phyloP scores from a whole-genome alignment of 2,113 vertebrate species.

The Theristicus caerulescens region DNA sequence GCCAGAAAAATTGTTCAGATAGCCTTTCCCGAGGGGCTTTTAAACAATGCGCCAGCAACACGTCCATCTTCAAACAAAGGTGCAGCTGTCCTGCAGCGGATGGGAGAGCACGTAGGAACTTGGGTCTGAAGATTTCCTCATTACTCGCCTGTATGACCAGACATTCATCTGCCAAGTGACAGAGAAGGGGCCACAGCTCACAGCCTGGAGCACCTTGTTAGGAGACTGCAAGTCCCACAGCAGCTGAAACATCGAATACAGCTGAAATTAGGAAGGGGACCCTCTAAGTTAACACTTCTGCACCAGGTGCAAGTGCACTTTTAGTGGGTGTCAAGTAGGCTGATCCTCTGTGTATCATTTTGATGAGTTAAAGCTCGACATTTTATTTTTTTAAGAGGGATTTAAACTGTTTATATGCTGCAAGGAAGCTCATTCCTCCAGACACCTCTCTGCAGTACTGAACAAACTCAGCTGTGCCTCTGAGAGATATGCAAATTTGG shows the following conservation, averaged over 20 bases:
- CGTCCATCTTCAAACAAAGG: background rate
- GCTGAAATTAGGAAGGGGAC: background rate
- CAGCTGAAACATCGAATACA: background rate
- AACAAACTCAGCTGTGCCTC: background rate
- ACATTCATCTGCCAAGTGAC: background rate
- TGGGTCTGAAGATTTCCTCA: background rate
- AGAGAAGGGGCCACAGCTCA: background rate
- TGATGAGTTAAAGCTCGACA: background rate
- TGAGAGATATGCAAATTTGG: background rate
- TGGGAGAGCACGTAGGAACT: background rate
- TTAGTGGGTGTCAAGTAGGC: background rate
- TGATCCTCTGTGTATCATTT: background rate
- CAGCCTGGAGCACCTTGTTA: accelerated
- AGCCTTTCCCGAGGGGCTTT: background rate
- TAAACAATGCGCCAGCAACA: background rate
- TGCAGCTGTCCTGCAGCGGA: background rate
- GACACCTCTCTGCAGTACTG: background rate
- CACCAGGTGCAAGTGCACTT: background rate
- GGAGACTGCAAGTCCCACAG: background rate
- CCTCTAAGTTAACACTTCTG: background rate
- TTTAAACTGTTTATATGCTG: background rate
- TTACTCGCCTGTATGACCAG: background rate
- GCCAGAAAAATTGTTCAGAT: background rate
- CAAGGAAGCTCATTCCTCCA: background rate
- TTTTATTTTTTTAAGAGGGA: background rate